Conservation (phyloP, 2,113 vertebrate species). For the Pterocles gutturalis region DNA sequence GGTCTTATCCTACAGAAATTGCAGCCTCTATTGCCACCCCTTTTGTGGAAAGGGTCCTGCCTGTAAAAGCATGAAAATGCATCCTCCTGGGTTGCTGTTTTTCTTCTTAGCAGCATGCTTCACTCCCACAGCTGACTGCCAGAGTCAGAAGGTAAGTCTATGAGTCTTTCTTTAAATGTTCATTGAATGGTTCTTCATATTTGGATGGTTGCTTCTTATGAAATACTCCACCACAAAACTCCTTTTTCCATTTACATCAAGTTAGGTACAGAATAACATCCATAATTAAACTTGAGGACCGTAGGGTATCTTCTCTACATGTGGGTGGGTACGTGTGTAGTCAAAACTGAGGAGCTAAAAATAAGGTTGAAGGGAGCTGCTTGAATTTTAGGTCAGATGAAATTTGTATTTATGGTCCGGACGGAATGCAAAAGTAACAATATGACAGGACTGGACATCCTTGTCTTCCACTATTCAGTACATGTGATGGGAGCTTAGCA, state of each 20-base stretch:
- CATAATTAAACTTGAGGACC: neutral
- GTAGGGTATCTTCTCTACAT: neutral
- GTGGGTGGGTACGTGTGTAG: neutral
- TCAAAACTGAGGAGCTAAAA: neutral
- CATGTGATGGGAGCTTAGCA: neutral
- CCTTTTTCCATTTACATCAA: neutral
- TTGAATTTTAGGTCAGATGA: neutral
- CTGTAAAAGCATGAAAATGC: conserved; percentile 57
- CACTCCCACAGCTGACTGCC: conserved; percentile 32
- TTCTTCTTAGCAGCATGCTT: conserved; percentile 46
- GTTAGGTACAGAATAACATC: neutral
- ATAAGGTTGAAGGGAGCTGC: neutral
- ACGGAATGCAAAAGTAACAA: neutral
- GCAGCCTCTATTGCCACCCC: neutral
- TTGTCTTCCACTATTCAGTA: neutral
- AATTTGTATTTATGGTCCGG: neutral
- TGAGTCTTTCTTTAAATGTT: neutral
- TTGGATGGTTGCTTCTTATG: neutral
- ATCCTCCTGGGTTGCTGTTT: conserved; percentile 57
- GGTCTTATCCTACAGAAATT: conserved; percentile 55
- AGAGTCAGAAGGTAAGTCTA: conserved; percentile 56
- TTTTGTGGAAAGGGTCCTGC: conserved; percentile 43
- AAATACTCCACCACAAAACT: neutral
- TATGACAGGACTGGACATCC: neutral
- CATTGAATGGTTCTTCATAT: neutral